Evolutionary conservation across 2,888 invertebrate species (phyloP), one percentile per base, ranked within the genome.

Genomic region (Drosophila formosana): DNA sequence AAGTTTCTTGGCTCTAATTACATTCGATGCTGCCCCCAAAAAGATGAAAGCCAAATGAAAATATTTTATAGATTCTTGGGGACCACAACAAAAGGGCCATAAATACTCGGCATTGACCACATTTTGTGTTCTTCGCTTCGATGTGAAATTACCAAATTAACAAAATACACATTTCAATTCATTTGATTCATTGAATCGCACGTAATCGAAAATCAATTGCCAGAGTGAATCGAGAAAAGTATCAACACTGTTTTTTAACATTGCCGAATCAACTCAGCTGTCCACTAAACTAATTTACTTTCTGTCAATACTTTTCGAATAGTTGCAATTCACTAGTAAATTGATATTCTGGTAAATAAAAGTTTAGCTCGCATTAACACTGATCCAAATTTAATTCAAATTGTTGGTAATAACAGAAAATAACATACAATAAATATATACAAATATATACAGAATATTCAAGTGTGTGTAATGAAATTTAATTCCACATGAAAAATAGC

Each of bases 141-240:
- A 37, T 37, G n/a, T 37, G 2, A 47, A 34, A 43, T 57, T 43
- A 46, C 18, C 6, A 65, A 70, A 49, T 37, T 58, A 56, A 30
- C 41, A 39, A 61, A 57, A 39, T 28, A 39, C 41, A 9, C n/a
- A 46, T 46, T 46, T 26, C 9, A 56, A 13, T 56, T 56, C 11
- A 34, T 37, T 26, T 34, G 37, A 57, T 37, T 53, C 53, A 57
- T 3, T 75, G n/a, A 75, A 25, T 45, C 9, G 61, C 30, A 66
- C 41, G 43, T 74, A 75, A 75, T 66, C 6, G n/a, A 34, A 74
- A 74, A 75, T 74, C 73, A 70, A 74, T 71, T 52, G 7, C 30
- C 34, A 43, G 28, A 30, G 6, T 8, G 3, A n/a, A 37, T 34
- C 4, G 25, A n/a, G n/a, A 5, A 52, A 2, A 9, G 13, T 13